Percentiles rank a stretch among this genome's conserved stretches.
Conservation (phyloP, 2,113 vertebrate genomes). For the Ophthalmolycus amberensis region DNA sequence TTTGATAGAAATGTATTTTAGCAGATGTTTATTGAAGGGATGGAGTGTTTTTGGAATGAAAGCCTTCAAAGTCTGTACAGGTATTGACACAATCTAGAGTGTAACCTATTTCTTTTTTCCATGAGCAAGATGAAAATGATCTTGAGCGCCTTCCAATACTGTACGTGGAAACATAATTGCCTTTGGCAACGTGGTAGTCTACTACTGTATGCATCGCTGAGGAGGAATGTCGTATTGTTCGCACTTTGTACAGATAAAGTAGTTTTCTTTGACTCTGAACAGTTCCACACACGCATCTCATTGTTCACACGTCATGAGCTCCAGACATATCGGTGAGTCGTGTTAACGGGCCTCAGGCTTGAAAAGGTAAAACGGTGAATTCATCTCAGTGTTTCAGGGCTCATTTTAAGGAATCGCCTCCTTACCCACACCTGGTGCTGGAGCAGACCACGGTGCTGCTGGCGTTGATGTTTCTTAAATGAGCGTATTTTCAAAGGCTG, state of each 20-base stretch:
- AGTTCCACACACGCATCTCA: slow-evolving; percentile 32
- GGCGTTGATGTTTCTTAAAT: slow-evolving; percentile 49
- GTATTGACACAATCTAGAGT: slow-evolving; percentile 26
- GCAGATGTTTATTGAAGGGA: slow-evolving; percentile 26
- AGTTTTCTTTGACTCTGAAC: slow-evolving; percentile 57
- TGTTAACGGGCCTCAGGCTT: slow-evolving; percentile 56
- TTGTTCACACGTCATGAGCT: slow-evolving; percentile 47
- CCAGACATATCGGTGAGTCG: slow-evolving; percentile 48
- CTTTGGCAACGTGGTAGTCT: slow-evolving; percentile 86
- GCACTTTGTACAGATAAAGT: slow-evolving; percentile 83
- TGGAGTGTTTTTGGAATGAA: slow-evolving; percentile 67
- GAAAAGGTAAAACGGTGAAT: slow-evolving; percentile 58
- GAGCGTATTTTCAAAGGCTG: slow-evolving; percentile 40
- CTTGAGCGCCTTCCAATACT: slow-evolving; percentile 91
- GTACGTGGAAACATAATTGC: slow-evolving; percentile 88
- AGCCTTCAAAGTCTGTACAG: slow-evolving; percentile 68
- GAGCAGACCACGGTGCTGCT: slow-evolving; percentile 68
- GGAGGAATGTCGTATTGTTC: slow-evolving; percentile 80
- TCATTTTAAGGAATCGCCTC: slow-evolving; percentile 65
- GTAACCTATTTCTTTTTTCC: slow-evolving; percentile 63
- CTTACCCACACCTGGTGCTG: slow-evolving; percentile 87
- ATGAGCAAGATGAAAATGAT: slow-evolving; percentile 84
- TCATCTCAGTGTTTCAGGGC: slow-evolving; percentile 68
- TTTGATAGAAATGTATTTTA: slow-evolving; percentile 67
- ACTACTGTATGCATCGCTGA: slow-evolving; percentile 83